phyloP scores from a whole-genome alignment of 2,888 invertebrate species.

The Amphiduros pacificus region DNA sequence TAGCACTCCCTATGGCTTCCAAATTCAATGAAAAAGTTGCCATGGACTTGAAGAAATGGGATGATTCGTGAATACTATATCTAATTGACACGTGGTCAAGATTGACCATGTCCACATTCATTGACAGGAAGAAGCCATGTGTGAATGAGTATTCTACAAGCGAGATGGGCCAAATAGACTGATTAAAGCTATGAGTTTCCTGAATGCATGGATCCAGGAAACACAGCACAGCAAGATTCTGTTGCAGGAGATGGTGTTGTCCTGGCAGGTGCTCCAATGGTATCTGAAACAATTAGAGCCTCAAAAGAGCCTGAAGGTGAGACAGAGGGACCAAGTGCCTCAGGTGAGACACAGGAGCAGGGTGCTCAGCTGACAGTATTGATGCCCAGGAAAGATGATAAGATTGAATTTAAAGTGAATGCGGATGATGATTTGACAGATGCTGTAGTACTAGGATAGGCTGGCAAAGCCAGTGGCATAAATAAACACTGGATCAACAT shows the following conservation, averaged over 20 bases:
- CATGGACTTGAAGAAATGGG: conserved; percentile 13
- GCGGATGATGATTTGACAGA: background rate
- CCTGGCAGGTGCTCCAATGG: too few relatives aligned
- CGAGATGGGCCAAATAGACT: background rate
- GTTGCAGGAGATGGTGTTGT: too few relatives aligned
- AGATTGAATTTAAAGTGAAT: too few relatives aligned
- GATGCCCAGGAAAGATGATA: too few relatives aligned
- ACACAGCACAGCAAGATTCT: too few relatives aligned
- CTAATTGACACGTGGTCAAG: conserved; percentile 17
- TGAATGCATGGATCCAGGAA: too few relatives aligned
- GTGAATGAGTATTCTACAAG: background rate
- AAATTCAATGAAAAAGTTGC: conserved; percentile 7
- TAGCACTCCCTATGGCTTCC: conserved; percentile 6
- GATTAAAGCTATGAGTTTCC: background rate
- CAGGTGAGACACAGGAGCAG: too few relatives aligned
- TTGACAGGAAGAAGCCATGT: conserved; percentile 1
- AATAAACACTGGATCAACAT: background rate
- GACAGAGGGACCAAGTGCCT: too few relatives aligned
- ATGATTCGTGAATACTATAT: conserved; percentile 3
- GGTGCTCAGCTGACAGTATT: too few relatives aligned
- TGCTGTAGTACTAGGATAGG: background rate
- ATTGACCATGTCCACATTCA: conserved; percentile 1
- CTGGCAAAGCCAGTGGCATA: background rate
- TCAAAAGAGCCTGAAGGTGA: background rate
- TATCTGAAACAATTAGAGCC: background rate